Evolutionary conservation across 1,140 invertebrate species (phyloP), one percentile per base, ranked within the genome.

Genomic region (Pseudomyrmex dendroicus): DNA sequence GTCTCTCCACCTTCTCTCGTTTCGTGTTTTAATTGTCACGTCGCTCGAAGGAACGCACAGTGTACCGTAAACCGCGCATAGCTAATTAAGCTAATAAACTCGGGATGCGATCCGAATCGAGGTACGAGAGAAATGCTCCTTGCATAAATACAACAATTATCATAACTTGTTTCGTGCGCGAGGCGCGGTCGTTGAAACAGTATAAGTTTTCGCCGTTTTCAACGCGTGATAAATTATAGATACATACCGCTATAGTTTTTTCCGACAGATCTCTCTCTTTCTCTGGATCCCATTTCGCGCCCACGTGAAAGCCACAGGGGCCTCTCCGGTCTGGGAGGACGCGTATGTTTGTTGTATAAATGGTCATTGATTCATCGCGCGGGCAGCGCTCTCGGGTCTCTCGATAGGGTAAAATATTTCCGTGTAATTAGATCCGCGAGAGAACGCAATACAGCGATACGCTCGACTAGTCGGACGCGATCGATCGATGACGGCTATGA

Each of bases 121-220:
- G 35, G 78, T 15, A 17, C 78, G 25, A 73, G 52, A 73, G 52
- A 52, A 52, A 68, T 52, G 66, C 17, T 25, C 48, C 56, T 77
- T 70, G 80, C 67, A 83, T 84, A 87, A 86, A 76, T 48, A 80
- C 64, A 61, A 22, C 54, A 61, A 86, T 87, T 87, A 87, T 86
- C 78, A 84, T 86, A 84, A 84, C 63, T 87, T 73, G 74, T 76
- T 44, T 57, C 74, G 80, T 50, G 64, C 50, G 59, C 7, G 61
- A 73, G 72, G 56, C 20, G 68, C 35, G 52, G n/a, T 44, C 17
- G 50, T 35, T 35, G 35, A 35, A 35, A 35, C 35, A 35, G 35
- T 35, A 70, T 84, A 84, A 84, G 74, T 87, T 80, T 80, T 87
- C 73, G 56, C 48, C 54, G 57, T 64, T 86, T 72, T 57, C 22